phyloP scores from a whole-genome alignment of 2,888 invertebrate genomes.

The Ommatoiulus sabulosus region DNA sequence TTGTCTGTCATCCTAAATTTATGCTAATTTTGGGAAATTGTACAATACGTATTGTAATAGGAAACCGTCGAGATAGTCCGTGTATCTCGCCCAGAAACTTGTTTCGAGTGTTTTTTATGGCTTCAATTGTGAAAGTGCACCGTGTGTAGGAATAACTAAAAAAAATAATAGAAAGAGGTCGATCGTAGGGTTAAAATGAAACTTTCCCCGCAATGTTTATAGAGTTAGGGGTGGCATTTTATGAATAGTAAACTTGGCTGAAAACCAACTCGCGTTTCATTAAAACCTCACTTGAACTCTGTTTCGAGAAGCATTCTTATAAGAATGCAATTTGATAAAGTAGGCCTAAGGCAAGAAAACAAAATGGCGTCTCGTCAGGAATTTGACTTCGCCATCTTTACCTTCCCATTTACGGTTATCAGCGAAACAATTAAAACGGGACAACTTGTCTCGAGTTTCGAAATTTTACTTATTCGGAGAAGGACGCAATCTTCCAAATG shows the following conservation, averaged over 20 bases:
- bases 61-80: neutral
- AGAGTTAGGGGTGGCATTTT: neutral
- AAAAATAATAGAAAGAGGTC: constrained; percentile 28
- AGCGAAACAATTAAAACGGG: neutral
- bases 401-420: neutral
- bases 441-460: neutral
- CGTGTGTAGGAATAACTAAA: neutral
- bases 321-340: neutral
- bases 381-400: neutral
- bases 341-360: neutral
- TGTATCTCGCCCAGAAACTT: neutral
- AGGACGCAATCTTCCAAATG: neutral
- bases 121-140: neutral
- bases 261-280: neutral
- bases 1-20: neutral
- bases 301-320: neutral
- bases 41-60: neutral
- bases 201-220: neutral
- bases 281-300: neutral
- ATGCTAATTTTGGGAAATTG: neutral
- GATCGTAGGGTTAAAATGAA: neutral
- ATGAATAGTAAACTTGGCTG: neutral
- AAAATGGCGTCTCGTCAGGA: neutral
- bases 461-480: neutral
- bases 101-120: neutral